Percentiles rank a stretch among this genome's conserved stretches.
These are phyloP conservation scores for Talpa occidentalis DNA, from an alignment of 2,113 vertebrate species.

Conservation along the genomic window DNA sequence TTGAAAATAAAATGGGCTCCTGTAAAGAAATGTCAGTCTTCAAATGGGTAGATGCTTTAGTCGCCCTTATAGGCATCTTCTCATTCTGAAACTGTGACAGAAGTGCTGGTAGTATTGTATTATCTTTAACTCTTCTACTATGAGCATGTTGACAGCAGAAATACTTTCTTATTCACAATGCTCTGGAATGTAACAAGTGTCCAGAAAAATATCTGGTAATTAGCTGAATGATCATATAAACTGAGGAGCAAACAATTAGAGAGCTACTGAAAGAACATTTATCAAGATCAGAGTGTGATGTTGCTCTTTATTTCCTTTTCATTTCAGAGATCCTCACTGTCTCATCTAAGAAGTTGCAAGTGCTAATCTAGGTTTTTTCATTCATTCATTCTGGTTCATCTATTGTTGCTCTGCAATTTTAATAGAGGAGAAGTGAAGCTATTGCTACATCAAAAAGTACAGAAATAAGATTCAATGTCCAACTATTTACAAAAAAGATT, in stretches of 20 bases:
- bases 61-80: neutral
- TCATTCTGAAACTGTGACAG: neutral
- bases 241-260: neutral
- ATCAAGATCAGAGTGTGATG: neutral
- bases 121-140: neutral
- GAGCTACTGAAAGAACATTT: neutral
- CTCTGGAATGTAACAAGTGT: neutral
- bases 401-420: neutral
- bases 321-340: slow-evolving; percentile 6
- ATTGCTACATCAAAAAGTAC: neutral
- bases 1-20: too few relatives aligned
- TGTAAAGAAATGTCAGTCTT: neutral
- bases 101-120: neutral
- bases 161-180: neutral
- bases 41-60: neutral
- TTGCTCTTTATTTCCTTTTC: slow-evolving; percentile 8
- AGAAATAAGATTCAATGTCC: neutral
- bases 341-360: neutral
- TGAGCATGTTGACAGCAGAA: neutral
- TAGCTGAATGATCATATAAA: neutral
- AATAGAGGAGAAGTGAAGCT: neutral
- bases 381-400: neutral
- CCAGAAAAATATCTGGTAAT: neutral
- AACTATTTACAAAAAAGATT: neutral
- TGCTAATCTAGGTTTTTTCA: neutral